Evolutionary conservation across 2,113 vertebrate species (phyloP).

Genomic region (Bucco capensis): DNA sequence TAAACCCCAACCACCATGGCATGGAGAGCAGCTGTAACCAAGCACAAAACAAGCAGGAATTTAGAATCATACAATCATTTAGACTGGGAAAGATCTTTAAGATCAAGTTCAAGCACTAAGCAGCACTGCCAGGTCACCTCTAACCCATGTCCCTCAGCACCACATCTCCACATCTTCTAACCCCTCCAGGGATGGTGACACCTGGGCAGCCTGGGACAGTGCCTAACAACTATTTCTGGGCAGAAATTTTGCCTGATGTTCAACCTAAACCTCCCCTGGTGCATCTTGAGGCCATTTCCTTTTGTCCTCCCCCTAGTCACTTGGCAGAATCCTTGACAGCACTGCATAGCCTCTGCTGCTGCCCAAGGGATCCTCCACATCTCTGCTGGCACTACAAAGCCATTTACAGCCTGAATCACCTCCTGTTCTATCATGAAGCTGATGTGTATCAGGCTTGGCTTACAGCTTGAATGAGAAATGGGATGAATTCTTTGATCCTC

Average conservation of each 20-base stretch:
- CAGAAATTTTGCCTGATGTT: no score
- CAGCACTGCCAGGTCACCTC: no score
- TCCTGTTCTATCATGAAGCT: background rate
- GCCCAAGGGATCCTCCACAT: background rate
- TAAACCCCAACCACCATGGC: background rate
- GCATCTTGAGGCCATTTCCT: no score
- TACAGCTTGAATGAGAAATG: background rate
- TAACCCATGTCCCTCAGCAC: no score
- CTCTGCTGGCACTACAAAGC: background rate
- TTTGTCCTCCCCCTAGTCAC: no score
- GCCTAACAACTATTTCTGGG: no score
- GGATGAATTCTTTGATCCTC: conserved; percentile 8
- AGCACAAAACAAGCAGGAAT: rapidly evolving
- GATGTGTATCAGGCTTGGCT: background rate
- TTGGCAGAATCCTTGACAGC: background rate
- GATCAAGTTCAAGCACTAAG: no score
- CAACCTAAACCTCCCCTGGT: no score
- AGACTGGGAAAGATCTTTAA: background rate
- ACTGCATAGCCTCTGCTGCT: background rate
- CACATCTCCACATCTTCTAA: no score
- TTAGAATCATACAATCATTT: no score
- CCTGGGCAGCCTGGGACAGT: no score
- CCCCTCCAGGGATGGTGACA: no score
- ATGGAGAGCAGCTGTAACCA: background rate
- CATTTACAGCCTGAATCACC: background rate